Base-by-base conservation (phyloP, 2,888 invertebrate genomes). In the Poecilobothrus nobilitatus region DNA sequence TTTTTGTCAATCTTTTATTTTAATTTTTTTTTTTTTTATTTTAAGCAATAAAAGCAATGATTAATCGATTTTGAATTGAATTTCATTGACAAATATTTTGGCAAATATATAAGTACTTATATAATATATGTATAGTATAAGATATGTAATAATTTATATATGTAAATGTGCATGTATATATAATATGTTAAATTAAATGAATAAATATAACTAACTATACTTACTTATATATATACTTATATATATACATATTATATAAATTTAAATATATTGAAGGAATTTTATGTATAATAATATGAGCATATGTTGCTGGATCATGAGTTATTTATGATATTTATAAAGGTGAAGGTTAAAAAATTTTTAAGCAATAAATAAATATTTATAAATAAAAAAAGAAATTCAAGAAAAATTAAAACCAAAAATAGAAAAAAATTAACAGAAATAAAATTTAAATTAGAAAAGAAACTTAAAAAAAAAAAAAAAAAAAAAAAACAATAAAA, bases 51-150 rank as follows among this genome's bases (percentile, higher is more conserved):
- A 53, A 53, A 53, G 2, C 18, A 53, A 53, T 53, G 53, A 53
- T 53, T 53, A 53, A 53, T 53, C 53, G 53, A 53, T 53, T 53
- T 53, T 18, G 18, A 53, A 53, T 53, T 53, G 53, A 53, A 53
- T 53, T 53, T 53, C 53, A 53, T 53, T 53, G 53, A 53, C 53
- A 53, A 53, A 53, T 18, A 27, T 27, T 27, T 27, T 27, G 27
- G 27, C 27, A 18, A 53, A 53, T 53, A 18, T 53, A n/a, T 15
- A 44, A 44, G 44, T 10, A 44, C 12, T 12, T 53, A 18, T 15
- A 18, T n/a, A 53, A 53, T 53, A 15, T 53, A 15, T n/a, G n/a
- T n/a, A n/a, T n/a, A n/a, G n/a, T n/a, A n/a, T n/a, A n/a, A n/a
- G n/a, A n/a, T n/a, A n/a, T 53, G n/a, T 53, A 27, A 27, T 27